Percentiles rank a stretch among this genome's conserved stretches.
These are phyloP conservation scores for Eupithecia inturbata DNA, from an alignment of 2,888 invertebrate species.

Conservation along the genomic window DNA sequence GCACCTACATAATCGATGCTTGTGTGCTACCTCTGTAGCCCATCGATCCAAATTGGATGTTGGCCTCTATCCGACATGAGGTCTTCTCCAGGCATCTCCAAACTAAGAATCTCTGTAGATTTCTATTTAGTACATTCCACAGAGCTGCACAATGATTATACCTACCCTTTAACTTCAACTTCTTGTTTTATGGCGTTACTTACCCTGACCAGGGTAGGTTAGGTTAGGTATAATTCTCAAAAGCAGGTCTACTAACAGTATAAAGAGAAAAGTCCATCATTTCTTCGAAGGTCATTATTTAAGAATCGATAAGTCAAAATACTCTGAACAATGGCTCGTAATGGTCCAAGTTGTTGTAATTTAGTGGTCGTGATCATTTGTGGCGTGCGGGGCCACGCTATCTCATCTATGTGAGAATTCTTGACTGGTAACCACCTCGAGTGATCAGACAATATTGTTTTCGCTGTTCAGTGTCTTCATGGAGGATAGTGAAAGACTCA, in stretches of 20 bases:
- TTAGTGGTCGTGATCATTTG: slow-evolving; percentile 49
- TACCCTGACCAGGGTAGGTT: no score
- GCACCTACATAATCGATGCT: neutral
- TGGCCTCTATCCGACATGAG: neutral
- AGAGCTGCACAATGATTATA: neutral
- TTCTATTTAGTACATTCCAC: neutral
- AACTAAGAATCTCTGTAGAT: neutral
- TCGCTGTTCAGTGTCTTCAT: neutral
- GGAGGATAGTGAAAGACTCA: neutral
- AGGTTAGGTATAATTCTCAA: slow-evolving; percentile 18
- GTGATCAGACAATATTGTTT: neutral
- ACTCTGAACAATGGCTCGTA: slow-evolving; percentile 36
- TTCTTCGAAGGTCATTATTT: slow-evolving; percentile 38
- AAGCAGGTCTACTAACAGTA: slow-evolving; percentile 9
- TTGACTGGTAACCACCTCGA: neutral
- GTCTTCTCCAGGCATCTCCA: neutral
- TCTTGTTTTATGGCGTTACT: no score
- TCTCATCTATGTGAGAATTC: neutral
- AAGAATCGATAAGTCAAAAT: slow-evolving; percentile 39
- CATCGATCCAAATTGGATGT: neutral
- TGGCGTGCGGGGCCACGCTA: slow-evolving; percentile 26
- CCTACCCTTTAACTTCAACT: no score
- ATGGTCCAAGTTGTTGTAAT: slow-evolving; percentile 59
- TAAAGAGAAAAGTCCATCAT: slow-evolving; percentile 11
- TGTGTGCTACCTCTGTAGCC: neutral